A percentile compares a stretch with the other conserved stretches of the same genome.
phyloP scores from a whole-genome alignment of 2,888 invertebrate genomes.

The Crocallis elinguaria region DNA sequence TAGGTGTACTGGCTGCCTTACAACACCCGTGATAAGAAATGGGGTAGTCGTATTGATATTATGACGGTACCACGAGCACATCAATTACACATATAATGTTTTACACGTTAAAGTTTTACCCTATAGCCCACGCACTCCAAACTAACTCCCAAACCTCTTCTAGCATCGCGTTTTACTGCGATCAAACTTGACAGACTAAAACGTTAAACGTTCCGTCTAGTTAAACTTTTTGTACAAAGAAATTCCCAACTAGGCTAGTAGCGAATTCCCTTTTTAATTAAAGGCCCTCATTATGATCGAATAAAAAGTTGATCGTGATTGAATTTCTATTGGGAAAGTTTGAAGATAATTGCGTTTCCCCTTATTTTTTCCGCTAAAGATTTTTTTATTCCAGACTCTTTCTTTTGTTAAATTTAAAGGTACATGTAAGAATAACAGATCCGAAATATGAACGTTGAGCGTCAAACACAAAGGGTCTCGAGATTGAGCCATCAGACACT shows the following conservation, averaged over 20 bases:
- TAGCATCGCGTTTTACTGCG: no score
- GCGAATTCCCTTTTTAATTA: slow-evolving; percentile 22
- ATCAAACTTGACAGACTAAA: no score
- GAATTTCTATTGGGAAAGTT: slow-evolving; percentile 23
- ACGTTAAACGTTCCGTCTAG: no score
- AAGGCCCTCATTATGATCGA: slow-evolving; percentile 23
- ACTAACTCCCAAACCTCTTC: no score
- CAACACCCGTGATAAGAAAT: no score
- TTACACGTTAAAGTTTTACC: no score
- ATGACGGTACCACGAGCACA: no score
- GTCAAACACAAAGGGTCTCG: slow-evolving; percentile 25
- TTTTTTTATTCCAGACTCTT: slow-evolving; percentile 3
- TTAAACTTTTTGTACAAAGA: not conserved
- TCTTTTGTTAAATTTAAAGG: not conserved
- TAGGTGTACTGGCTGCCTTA: no score
- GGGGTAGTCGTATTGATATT: no score
- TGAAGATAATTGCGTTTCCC: slow-evolving; percentile 20
- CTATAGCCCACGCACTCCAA: no score
- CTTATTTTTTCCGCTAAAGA: slow-evolving; percentile 5
- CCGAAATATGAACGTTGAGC: slow-evolving; percentile 10
- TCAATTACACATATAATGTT: no score
- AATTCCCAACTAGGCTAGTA: slow-evolving; percentile 6
- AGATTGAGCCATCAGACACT: slow-evolving; percentile 32
- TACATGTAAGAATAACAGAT: slow-evolving; percentile 7
- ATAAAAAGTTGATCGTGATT: slow-evolving; percentile 26